Conservation (phyloP, 2,113 vertebrate genomes). For the Muntiacus muntjak region DNA sequence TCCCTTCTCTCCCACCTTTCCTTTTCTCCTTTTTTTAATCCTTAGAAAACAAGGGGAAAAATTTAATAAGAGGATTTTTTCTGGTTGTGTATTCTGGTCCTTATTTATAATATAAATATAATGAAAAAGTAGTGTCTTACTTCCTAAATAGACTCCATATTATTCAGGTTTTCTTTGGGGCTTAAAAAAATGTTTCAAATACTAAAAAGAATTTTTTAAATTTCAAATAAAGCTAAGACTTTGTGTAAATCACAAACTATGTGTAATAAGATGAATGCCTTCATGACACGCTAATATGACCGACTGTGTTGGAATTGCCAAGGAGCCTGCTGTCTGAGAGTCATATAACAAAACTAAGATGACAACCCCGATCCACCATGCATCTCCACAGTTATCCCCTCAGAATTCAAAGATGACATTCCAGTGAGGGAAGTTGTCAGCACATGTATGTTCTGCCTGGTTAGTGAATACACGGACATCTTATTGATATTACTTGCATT, state of each 20-base stretch:
- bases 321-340: slow-evolving; percentile 71
- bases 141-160: neutral
- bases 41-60: slow-evolving; percentile 1
- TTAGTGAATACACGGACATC: slow-evolving; percentile 76
- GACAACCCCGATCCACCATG: slow-evolving; percentile 72
- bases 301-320: slow-evolving; percentile 61
- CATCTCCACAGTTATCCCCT: slow-evolving; percentile 73
- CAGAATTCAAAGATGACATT: slow-evolving; percentile 77
- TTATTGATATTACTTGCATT: slow-evolving; percentile 77
- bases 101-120: neutral
- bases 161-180: neutral
- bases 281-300: slow-evolving; percentile 72
- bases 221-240: slow-evolving; percentile 57
- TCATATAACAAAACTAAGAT: slow-evolving; percentile 77
- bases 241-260: slow-evolving; percentile 64
- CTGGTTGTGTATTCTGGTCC: neutral
- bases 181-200: neutral
- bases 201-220: slow-evolving; percentile 29
- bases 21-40: neutral
- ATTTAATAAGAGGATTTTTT: neutral
- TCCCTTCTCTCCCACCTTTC: neutral
- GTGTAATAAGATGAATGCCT: slow-evolving; percentile 53
- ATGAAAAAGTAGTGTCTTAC: neutral
- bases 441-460: slow-evolving; percentile 76
- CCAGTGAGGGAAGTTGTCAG: slow-evolving; percentile 78